Percentiles rank a stretch among this genome's conserved stretches.
Conservation (phyloP, 2,113 vertebrate genomes). For the Orientallactaga bullata region DNA sequence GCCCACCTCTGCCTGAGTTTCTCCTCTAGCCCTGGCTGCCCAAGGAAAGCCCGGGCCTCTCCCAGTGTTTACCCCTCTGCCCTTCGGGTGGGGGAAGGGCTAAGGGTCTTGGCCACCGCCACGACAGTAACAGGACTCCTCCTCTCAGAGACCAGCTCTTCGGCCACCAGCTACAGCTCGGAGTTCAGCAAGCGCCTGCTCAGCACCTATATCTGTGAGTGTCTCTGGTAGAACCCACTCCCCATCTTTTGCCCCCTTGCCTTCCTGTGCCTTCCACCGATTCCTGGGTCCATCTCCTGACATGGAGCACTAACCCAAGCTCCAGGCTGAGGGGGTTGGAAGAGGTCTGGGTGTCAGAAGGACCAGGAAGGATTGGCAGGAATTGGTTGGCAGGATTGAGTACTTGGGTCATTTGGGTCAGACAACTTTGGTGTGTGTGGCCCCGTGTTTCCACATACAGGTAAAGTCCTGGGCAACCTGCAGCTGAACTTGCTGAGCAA, state of each 20-base stretch:
- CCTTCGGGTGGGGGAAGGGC: neutral
- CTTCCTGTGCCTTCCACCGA: neutral
- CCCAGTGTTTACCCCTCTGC: neutral
- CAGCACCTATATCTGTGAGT: conserved; percentile 98
- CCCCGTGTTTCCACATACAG: conserved; percentile 80
- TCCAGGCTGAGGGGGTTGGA: neutral
- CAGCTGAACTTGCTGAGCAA: conserved; percentile 98
- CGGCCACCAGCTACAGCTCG: conserved; percentile 94
- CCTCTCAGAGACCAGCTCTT: conserved; percentile 94
- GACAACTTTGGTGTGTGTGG: neutral
- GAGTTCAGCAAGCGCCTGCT: conserved; percentile 96
- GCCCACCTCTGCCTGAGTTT: neutral
- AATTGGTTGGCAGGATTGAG: neutral
- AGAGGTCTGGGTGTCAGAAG: neutral
- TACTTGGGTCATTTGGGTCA: neutral
- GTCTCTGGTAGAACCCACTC: accelerated
- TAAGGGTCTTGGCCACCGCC: neutral
- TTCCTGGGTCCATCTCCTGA: neutral
- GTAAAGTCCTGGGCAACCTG: conserved; percentile 98
- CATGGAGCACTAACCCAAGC: neutral
- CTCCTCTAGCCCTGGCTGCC: neutral
- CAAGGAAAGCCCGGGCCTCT: neutral
- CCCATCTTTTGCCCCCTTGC: neutral
- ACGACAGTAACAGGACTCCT: conserved; percentile 22
- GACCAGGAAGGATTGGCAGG: accelerated